phyloP scores from a whole-genome alignment of 2,888 invertebrate genomes.

The Hylaea fasciaria region DNA sequence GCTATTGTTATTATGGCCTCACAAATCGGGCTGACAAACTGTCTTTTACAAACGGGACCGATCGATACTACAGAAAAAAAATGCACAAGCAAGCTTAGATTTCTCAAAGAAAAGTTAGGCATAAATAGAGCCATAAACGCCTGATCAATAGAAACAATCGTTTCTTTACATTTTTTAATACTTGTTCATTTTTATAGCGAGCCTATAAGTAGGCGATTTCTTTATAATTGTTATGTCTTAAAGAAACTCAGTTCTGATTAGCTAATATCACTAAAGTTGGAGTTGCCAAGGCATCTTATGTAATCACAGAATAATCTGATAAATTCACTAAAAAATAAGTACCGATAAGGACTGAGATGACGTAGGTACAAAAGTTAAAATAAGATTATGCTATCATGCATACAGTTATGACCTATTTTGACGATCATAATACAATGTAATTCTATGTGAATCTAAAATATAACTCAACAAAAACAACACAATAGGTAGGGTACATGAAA shows the following conservation, averaged over 20 bases:
- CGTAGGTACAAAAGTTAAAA: conserved; percentile 17
- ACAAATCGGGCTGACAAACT: conserved; percentile 28
- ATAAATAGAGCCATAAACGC: conserved; percentile 1
- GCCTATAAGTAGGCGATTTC: conserved; percentile 12
- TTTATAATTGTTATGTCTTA: conserved; percentile 39
- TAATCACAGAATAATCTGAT: conserved; percentile 72
- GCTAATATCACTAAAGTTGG: conserved; percentile 64
- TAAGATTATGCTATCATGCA: conserved; percentile 25
- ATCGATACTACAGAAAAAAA: conserved; percentile 50
- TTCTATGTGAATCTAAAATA: conserved; percentile 35
- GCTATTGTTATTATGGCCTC: conserved; percentile 43
- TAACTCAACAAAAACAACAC: conserved; percentile 60
- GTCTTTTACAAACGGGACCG: conserved; percentile 60
- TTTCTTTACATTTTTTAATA: conserved; percentile 17
- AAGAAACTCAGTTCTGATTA: conserved; percentile 57
- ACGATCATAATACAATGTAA: conserved; percentile 17
- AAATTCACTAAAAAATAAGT: conserved; percentile 47
- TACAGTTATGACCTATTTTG: conserved; percentile 9
- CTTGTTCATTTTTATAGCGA: conserved; percentile 1
- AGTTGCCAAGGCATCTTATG: conserved; percentile 71
- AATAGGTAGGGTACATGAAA: conserved; percentile 54
- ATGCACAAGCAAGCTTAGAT: conserved; percentile 56
- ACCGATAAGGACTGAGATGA: conserved; percentile 43
- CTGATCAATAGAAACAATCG: conserved; percentile 9
- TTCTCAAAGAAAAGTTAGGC: conserved; percentile 30